Base-by-base conservation (phyloP, 2,797 vertebrate genomes). In the Adelosebastes latens region DNA sequence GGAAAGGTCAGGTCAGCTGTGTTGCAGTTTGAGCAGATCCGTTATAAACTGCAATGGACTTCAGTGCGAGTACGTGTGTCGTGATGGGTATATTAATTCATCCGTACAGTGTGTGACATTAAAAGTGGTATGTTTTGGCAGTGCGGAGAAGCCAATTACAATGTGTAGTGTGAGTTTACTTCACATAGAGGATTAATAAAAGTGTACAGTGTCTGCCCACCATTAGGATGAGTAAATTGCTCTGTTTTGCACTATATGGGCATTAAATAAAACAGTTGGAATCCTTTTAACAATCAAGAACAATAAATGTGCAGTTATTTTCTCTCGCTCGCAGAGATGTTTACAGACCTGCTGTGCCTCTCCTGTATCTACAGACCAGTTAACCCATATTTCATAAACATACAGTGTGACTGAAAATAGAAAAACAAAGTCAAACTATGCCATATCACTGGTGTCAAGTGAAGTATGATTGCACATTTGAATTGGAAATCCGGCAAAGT, bases 361-460 rank as follows among this genome's bases (percentile, higher is more conserved):
- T 84, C 84, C 76, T 85, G 73, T 62, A 79, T 86, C 86, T 81
- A 83, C 77, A 82, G 83, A 92, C 82, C 89, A 88, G 91, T 93
- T 94, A 93, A 92, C 90, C 91, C 88, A 88, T 74, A 88, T 91
- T 89, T 84, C 81, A 60, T 59, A 83, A 83, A 91, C 89, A 85
- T 16, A 81, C 62, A 42, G 67, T 55, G 80, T 8, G 58, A 83
- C 80, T 77, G 85, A 79, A 87, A 82, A 88, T 64, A 85, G 88
- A 82, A 86, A 93, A 93, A 92, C 89, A 92, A 94, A 92, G 92
- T 94, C 88, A 91, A 93, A 91, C 89, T 92, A 88, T 77, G 87
- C 87, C 87, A 63, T 73, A 77, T 85, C 78, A 74, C 80, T 53
- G 75, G 88, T 87, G 91, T 91, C 83, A 88, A 91, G 87, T 49